Evolutionary conservation across 2,888 invertebrate genomes (phyloP), one percentile per base, ranked within the genome.

Genomic region (Sericinus montela): DNA sequence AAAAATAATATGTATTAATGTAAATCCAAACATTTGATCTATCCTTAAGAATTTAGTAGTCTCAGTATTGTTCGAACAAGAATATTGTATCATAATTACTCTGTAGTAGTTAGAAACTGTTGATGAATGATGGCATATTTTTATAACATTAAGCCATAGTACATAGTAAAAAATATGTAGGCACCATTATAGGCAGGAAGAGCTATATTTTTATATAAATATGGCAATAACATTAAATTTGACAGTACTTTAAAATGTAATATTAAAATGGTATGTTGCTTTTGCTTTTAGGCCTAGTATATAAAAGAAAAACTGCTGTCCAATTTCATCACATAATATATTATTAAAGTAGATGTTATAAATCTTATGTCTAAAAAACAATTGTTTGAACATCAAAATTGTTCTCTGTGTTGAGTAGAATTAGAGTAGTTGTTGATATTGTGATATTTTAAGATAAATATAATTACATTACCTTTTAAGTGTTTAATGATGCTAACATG

Each of bases 391-490:
- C 48, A 55, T 56, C 50, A 56, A 50, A 54, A 57, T 50, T 62
- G 61, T 62, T 63, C 57, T 46, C 39, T 19, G 32, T 47, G 55
- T 48, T 47, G 46, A 61, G 29, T 29, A 19, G 19, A 7, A 5
- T 25, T 25, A 74, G 71, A 57, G 71, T 82, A 82, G 84, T 69
- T 80, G 80, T 82, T 82, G 71, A 78, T 83, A 84, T 76, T 86
- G 86, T 87, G 86, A 86, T 86, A 85, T 83, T 77, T 82, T 80
- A 82, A 80, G 72, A 75, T 79, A 75, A 64, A 72, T 73, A 70
- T 62, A 59, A 65, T 11, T 32, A 32, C 56, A 62, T 62, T 60
- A 60, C 58, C 51, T 63, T 62, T 49, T 64, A 66, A 67, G 62
- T 58, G 66, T 71, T 68, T 67, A 54, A 66, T 69, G 70, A 71